Evolutionary conservation across 2,888 invertebrate species (phyloP).

Genomic region (Dorcus parallelipipedus): DNA sequence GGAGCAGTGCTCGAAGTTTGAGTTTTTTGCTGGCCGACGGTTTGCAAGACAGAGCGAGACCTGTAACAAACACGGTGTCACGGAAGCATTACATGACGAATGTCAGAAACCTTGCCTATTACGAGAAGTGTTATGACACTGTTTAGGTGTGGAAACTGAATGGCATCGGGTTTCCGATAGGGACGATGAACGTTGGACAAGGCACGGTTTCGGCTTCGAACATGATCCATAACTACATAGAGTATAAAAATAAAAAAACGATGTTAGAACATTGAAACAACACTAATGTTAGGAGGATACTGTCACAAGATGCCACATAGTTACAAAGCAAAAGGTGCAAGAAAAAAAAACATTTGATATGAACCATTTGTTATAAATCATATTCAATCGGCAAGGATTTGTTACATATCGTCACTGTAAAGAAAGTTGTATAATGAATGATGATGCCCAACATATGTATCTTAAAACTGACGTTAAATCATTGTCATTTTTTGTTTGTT

Average conservation of each 20-base stretch:
- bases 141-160: conserved; percentile 53
- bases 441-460: no score
- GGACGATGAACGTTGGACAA: conserved; percentile 56
- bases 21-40: conserved; percentile 35
- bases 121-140: conserved; percentile 49
- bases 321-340: no score
- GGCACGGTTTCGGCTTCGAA: conserved; percentile 63
- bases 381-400: no score
- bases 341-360: no score
- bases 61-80: conserved; percentile 29
- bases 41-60: conserved; percentile 37
- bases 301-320: no score
- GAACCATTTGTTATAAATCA: no score
- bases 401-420: no score
- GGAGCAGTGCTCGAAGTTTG: conserved; percentile 10
- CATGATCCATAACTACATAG: conserved; percentile 60
- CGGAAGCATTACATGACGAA: conserved; percentile 8
- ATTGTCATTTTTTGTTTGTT: no score
- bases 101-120: conserved; percentile 44
- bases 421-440: no score
- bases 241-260: conserved; percentile 22
- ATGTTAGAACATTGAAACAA: neutral
- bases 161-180: conserved; percentile 54
- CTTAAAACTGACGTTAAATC: no score
- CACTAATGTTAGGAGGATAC: neutral